Conservation (phyloP, 2,888 invertebrate genomes). For the Lithophane leautieri region DNA sequence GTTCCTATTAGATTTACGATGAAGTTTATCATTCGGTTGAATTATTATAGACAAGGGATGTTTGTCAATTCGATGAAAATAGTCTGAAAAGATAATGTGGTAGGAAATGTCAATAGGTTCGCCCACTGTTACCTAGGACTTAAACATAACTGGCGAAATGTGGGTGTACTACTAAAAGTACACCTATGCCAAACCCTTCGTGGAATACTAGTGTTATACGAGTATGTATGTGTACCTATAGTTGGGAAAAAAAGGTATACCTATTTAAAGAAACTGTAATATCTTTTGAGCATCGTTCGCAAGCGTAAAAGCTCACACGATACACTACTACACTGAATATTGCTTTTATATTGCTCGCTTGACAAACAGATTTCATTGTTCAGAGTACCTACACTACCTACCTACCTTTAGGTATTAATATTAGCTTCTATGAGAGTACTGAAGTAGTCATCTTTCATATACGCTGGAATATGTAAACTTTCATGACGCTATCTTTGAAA, state of each 20-base stretch:
- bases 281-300: not conserved
- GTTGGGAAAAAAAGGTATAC: not conserved
- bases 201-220: not conserved
- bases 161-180: too few relatives aligned
- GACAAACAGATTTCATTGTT: not conserved
- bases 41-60: not conserved
- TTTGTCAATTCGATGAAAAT: not conserved
- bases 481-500: too few relatives aligned
- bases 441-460: not conserved
- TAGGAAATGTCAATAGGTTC: not conserved
- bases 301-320: not conserved
- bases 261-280: not conserved
- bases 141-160: not conserved
- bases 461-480: not conserved
- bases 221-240: too few relatives aligned
- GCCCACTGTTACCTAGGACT: not conserved
- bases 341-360: constrained; percentile 6
- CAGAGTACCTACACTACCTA: not conserved
- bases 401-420: not conserved
- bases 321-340: not conserved
- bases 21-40: constrained; percentile 25
- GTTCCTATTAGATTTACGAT: constrained; percentile 32
- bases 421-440: not conserved
- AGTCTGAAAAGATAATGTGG: not conserved
- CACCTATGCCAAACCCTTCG: not conserved